These are phyloP conservation scores for Drosophila fulvimacula DNA, from an alignment of 2,888 invertebrate species.

Conservation along the genomic window DNA sequence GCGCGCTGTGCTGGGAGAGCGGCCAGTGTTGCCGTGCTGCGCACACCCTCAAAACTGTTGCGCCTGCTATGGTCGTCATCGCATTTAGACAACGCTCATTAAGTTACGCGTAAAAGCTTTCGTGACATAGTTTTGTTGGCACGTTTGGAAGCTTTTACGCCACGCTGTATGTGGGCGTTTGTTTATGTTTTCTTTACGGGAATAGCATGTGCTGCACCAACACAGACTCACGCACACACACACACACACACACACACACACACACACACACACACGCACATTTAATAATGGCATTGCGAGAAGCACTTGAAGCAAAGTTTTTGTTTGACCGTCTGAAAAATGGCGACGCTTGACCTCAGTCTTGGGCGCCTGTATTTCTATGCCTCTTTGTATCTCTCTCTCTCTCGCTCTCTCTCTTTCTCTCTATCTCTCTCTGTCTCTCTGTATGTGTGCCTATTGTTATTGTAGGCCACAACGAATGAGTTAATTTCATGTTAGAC, in stretches of 20 bases:
- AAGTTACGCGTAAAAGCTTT: conserved; percentile 65
- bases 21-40: conserved; percentile 69
- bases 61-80: conserved; percentile 45
- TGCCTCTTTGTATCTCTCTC: background rate
- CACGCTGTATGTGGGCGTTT: conserved; percentile 67
- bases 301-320: conserved; percentile 58
- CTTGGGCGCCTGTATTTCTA: conserved; percentile 44
- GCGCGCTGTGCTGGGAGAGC: conserved; percentile 10
- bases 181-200: conserved; percentile 71
- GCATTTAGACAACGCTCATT: conserved; percentile 47
- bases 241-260: conserved; percentile 8
- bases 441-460: conserved; percentile 42
- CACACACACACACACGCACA: conserved; percentile 27
- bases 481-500: conserved; percentile 73
- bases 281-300: conserved; percentile 17
- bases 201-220: conserved; percentile 64
- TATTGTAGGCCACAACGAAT: conserved; percentile 68
- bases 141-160: conserved; percentile 66
- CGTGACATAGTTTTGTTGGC: conserved; percentile 65
- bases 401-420: no score
- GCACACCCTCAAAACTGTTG: conserved; percentile 65
- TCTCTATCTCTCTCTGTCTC: background rate
- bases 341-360: conserved; percentile 72
- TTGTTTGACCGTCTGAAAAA: conserved; percentile 74
- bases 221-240: conserved; percentile 19